Evolutionary conservation across 2,797 vertebrate species (phyloP).

Genomic region (Sciurus vulgaris): DNA sequence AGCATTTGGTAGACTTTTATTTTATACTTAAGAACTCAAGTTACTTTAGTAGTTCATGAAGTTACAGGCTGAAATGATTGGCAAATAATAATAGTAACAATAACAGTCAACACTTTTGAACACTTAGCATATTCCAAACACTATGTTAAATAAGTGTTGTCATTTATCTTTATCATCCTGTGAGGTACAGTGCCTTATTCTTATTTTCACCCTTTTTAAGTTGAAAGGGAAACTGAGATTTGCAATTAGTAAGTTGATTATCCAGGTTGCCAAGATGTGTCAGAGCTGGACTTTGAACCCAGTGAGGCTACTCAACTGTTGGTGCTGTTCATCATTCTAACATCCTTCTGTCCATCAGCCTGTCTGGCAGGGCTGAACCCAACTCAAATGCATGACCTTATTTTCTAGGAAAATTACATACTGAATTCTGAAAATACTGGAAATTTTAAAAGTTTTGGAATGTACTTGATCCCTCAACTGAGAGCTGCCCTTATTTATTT

Average conservation of each 20-base stretch:
- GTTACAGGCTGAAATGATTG: background rate
- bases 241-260: background rate
- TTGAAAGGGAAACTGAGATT: background rate
- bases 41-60: background rate
- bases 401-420: background rate
- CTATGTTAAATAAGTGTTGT: background rate
- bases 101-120: background rate
- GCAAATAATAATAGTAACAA: background rate
- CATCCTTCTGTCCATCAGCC: background rate
- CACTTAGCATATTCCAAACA: background rate
- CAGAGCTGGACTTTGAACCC: constrained; percentile 2
- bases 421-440: background rate
- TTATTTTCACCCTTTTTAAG: background rate
- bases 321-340: background rate
- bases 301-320: background rate
- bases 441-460: background rate
- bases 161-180: background rate
- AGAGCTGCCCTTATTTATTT: background rate
- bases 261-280: background rate
- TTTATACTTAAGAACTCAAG: background rate
- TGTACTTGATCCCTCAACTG: background rate
- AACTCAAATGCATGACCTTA: background rate
- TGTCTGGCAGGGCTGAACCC: background rate
- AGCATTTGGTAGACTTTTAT: background rate
- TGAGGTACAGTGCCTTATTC: background rate